Conservation (phyloP, 2,113 vertebrate species). For the Pedetes capensis region DNA sequence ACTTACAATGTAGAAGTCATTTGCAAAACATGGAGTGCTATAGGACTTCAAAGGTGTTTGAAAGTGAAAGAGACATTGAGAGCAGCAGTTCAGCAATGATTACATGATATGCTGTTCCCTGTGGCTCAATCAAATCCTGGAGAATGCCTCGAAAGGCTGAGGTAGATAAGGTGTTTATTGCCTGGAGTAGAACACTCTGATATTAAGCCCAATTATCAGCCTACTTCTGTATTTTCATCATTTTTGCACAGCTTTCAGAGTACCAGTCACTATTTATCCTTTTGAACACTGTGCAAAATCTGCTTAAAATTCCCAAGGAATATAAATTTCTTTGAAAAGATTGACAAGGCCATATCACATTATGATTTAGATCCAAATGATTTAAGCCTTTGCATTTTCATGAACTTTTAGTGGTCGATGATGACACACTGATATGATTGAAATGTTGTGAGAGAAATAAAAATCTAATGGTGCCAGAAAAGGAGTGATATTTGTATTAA, state of each 20-base stretch:
- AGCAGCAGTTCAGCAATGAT: constrained; percentile 36
- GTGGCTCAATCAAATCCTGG: constrained; percentile 19
- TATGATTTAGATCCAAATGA: constrained; percentile 62
- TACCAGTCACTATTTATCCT: constrained; percentile 27
- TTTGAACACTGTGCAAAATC: constrained; percentile 31
- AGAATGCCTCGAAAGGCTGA: constrained; percentile 44
- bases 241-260: constrained; percentile 33
- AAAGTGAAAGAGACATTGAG: constrained; percentile 51
- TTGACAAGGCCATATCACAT: constrained; percentile 56
- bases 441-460: constrained; percentile 50
- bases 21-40: constrained; percentile 55
- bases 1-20: not conserved
- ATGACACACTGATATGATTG: constrained; percentile 51
- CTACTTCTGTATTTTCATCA: not conserved
- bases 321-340: constrained; percentile 69
- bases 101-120: not conserved
- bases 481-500: not conserved
- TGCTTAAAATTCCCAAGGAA: constrained; percentile 53
- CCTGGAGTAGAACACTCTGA: not conserved
- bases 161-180: constrained; percentile 1
- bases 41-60: constrained; percentile 53
- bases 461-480: not conserved
- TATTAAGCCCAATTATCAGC: not conserved
- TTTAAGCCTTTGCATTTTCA: constrained; percentile 70
- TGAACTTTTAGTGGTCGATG: constrained; percentile 25